These are phyloP conservation scores for Drosophila suboccidentalis DNA, from an alignment of 2,888 invertebrate genomes.

Conservation along the genomic window DNA sequence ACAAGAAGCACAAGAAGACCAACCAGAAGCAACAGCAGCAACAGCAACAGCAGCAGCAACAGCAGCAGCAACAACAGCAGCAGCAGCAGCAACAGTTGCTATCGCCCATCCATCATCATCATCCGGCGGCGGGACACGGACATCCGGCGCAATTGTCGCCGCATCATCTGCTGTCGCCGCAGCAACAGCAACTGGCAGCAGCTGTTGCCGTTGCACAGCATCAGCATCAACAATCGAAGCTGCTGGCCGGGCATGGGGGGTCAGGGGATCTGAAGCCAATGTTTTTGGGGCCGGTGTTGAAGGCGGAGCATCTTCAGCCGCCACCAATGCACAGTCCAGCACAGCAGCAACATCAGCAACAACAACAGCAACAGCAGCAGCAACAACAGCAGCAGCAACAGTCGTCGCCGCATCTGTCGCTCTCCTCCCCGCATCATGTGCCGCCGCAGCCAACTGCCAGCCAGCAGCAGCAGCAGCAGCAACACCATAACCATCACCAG, in stretches of 20 bases:
- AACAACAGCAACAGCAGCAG: conserved; percentile 78
- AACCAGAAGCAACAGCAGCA: conserved; percentile 87
- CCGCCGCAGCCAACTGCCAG: conserved; percentile 67
- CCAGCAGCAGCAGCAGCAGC: conserved; percentile 82
- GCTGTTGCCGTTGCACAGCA: conserved; percentile 83
- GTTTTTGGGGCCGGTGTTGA: conserved; percentile 82
- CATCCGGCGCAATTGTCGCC: conserved; percentile 83
- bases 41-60: conserved; percentile 86
- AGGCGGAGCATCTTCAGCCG: conserved; percentile 78
- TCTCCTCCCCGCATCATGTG: conserved; percentile 82
- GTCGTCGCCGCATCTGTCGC: conserved; percentile 63
- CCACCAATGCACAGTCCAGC: conserved; percentile 81
- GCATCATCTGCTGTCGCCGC: conserved; percentile 79
- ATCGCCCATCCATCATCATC: conserved; percentile 81
- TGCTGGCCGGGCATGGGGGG: conserved; percentile 56
- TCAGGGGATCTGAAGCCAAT: conserved; percentile 79
- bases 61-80: conserved; percentile 84
- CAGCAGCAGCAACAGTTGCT: conserved; percentile 84
- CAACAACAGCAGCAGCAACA: conserved; percentile 66
- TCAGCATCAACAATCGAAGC: conserved; percentile 80
- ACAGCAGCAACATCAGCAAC: conserved; percentile 78
- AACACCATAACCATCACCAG: conserved; percentile 77
- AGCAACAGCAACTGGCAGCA: conserved; percentile 82
- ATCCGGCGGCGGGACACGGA: conserved; percentile 83
- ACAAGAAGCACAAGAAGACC: conserved; percentile 98